Evolutionary conservation across 2,113 vertebrate species (phyloP).

Genomic region (Meriones unguiculatus): DNA sequence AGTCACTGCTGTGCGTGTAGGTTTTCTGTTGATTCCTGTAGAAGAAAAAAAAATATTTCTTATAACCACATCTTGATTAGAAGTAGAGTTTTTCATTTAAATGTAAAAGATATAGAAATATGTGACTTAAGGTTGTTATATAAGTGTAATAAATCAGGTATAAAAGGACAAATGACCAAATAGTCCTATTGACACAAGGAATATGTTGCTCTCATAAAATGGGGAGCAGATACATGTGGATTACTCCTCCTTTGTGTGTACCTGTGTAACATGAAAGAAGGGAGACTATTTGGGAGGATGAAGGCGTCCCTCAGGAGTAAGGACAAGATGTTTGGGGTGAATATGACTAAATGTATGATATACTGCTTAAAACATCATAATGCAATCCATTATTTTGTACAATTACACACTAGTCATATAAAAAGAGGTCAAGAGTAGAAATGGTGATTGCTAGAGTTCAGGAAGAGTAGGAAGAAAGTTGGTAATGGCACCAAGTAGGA

Average conservation of each 20-base stretch:
- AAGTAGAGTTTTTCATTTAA: neutral
- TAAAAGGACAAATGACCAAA: neutral
- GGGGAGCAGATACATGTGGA: neutral
- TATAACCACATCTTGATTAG: neutral
- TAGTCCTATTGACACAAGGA: neutral
- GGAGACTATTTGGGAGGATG: too few species aligned
- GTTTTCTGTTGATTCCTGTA: neutral
- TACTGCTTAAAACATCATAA: neutral
- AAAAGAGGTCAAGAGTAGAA: neutral
- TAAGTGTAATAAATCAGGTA: neutral
- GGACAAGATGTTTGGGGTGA: neutral
- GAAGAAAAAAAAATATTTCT: too few species aligned
- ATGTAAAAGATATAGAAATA: neutral
- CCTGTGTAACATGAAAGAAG: neutral
- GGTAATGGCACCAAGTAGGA: neutral
- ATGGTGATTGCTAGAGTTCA: neutral
- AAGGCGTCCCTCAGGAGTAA: neutral
- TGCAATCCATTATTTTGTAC: neutral
- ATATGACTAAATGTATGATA: neutral
- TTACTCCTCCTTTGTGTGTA: neutral
- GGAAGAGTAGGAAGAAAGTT: neutral
- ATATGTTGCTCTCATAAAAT: too few species aligned
- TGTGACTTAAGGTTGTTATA: neutral
- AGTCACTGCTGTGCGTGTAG: neutral
- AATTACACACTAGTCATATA: neutral